phyloP scores from a whole-genome alignment of 2,888 invertebrate genomes.

The Syrphus vitripennis region DNA sequence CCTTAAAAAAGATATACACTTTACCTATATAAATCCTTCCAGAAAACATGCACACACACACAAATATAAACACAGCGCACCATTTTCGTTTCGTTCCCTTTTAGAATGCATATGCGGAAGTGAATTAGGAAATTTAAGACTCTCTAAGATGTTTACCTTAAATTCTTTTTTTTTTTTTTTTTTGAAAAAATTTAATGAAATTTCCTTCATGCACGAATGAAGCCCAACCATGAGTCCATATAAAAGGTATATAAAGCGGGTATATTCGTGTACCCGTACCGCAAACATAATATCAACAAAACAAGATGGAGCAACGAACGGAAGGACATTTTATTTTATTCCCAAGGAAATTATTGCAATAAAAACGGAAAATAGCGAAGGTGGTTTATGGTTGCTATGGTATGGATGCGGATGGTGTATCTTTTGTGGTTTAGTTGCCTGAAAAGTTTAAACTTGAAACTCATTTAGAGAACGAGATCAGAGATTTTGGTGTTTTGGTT shows the following conservation, averaged over 20 bases:
- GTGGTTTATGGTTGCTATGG: too few relatives aligned
- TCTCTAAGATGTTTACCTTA: slow-evolving; percentile 51
- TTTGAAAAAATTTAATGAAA: slow-evolving; percentile 56
- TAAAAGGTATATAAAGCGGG: background rate
- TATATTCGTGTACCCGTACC: background rate
- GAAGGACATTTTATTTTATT: slow-evolving; percentile 49
- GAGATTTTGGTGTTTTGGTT: slow-evolving; percentile 49
- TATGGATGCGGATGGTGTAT: background rate
- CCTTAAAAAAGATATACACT: background rate
- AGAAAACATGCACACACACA: background rate
- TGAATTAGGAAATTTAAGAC: slow-evolving; percentile 66
- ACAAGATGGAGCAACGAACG: slow-evolving; percentile 11
- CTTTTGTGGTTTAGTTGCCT: background rate
- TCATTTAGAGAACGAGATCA: slow-evolving; percentile 50
- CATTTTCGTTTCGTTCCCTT: background rate
- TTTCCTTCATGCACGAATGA: slow-evolving; percentile 40
- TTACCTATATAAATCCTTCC: background rate
- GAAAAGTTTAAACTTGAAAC: slow-evolving; percentile 40
- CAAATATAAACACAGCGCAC: background rate
- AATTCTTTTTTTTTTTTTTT: slow-evolving; percentile 27
- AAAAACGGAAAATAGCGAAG: background rate
- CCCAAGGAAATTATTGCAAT: slow-evolving; percentile 46
- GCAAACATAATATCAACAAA: background rate
- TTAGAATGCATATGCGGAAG: slow-evolving; percentile 52
- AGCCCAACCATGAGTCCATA: background rate